A percentile compares a stretch with the other conserved stretches of the same genome.
Conservation (phyloP, 2,113 vertebrate genomes). For the Murina feae region DNA sequence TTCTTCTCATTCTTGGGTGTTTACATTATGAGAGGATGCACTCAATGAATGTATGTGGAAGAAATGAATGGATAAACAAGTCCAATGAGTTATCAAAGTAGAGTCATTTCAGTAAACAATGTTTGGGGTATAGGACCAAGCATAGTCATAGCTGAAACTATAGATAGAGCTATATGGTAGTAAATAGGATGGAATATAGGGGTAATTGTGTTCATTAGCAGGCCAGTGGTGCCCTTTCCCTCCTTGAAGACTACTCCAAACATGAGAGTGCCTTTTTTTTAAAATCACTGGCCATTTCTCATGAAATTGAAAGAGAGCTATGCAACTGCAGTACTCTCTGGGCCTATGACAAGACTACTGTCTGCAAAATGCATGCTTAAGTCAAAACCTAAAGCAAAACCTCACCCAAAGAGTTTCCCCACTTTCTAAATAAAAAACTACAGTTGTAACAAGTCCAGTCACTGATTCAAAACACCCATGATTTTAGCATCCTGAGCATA, state of each 20-base stretch:
- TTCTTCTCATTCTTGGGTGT: neutral
- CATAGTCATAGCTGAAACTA: neutral
- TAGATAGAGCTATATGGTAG: neutral
- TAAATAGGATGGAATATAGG: neutral
- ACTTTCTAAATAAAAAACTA: neutral
- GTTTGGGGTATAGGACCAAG: neutral
- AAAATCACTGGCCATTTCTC: neutral
- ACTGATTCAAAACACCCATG: neutral
- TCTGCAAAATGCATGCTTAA: neutral
- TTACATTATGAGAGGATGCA: neutral
- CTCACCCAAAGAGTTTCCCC: neutral
- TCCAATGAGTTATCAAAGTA: neutral
- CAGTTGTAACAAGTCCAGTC: neutral
- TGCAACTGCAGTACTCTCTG: neutral
- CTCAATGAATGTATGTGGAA: neutral
- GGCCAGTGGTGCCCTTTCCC: neutral
- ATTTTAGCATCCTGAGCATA: neutral
- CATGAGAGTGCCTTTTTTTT: neutral
- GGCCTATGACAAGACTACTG: neutral
- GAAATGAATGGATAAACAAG: neutral
- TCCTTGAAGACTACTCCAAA: neutral
- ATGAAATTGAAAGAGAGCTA: neutral
- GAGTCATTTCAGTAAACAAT: neutral
- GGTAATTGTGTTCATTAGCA: neutral
- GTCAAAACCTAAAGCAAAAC: neutral